Evolutionary conservation across 2,888 invertebrate species (phyloP).

Genomic region (Synanthedon myopaeformis): DNA sequence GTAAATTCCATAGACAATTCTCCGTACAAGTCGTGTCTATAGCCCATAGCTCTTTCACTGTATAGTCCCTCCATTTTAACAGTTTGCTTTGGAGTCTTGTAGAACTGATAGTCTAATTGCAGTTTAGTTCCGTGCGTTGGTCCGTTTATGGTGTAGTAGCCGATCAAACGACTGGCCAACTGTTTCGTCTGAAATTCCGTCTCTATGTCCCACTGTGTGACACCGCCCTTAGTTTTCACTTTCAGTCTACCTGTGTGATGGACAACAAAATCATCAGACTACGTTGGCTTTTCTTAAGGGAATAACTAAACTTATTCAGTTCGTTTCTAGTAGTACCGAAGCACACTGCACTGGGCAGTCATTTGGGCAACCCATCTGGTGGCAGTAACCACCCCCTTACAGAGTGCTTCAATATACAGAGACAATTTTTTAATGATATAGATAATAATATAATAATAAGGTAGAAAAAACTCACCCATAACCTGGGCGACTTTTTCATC

Average conservation of each 20-base stretch:
- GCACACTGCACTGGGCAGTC: too few relatives aligned
- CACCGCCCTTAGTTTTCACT: conserved; percentile 63
- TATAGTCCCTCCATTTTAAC: conserved; percentile 58
- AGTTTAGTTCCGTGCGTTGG: conserved; percentile 70
- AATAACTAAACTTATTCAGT: too few relatives aligned
- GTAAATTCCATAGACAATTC: conserved; percentile 78
- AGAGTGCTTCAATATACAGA: neutral
- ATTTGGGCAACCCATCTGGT: too few relatives aligned
- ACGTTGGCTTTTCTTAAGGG: too few relatives aligned
- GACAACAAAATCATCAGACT: too few relatives aligned
- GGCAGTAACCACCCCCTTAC: too few relatives aligned
- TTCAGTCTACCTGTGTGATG: conserved; percentile 34
- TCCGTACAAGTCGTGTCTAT: conserved; percentile 72
- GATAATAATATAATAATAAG: too few relatives aligned
- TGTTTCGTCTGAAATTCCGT: conserved; percentile 83
- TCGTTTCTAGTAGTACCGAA: too few relatives aligned
- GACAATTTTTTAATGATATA: neutral
- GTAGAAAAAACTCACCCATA: conserved; percentile 61
- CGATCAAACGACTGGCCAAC: conserved; percentile 77
- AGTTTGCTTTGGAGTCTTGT: conserved; percentile 65
- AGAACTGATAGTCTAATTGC: conserved; percentile 76
- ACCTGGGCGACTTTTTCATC: conserved; percentile 79
- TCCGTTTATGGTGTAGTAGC: conserved; percentile 74
- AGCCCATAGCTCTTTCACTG: conserved; percentile 70
- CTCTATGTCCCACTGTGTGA: conserved; percentile 81